A percentile compares a stretch with the other conserved stretches of the same genome.
These are phyloP conservation scores for Neopipo cinnamomea DNA, from an alignment of 2,113 vertebrate genomes.

Conservation along the genomic window DNA sequence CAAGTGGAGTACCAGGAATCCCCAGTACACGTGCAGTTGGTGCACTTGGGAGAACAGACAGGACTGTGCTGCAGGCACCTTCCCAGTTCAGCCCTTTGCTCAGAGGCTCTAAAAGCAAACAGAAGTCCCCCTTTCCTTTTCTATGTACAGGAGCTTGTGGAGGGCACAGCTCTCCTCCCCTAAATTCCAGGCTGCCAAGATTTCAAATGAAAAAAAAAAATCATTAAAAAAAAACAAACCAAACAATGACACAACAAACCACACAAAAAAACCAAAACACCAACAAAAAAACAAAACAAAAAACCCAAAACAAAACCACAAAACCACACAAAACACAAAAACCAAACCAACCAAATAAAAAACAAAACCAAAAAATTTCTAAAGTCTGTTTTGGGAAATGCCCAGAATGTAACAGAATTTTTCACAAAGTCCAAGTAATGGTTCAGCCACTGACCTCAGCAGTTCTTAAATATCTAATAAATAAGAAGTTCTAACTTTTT, in stretches of 20 bases:
- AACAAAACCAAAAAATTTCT: neutral
- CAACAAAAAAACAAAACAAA: neutral
- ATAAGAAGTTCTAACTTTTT: neutral
- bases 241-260: neutral
- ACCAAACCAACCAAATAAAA: neutral
- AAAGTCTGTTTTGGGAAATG: neutral
- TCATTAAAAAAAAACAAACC: neutral
- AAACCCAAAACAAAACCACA: neutral
- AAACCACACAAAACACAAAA: neutral
- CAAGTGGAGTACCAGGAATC: neutral
- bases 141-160: neutral
- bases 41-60: too few relatives aligned
- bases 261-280: too few relatives aligned
- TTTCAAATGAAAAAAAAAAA: neutral
- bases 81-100: neutral
- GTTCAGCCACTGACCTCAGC: neutral
- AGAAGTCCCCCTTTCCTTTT: neutral
- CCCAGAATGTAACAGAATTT: neutral
- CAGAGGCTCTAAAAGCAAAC: fast-evolving
- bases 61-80: neutral
- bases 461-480: neutral
- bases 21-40: neutral
- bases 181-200: neutral
- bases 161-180: neutral
- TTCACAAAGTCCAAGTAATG: neutral